Percentiles rank a stretch among this genome's conserved stretches.
These are phyloP conservation scores for Stichopus horrens DNA, from an alignment of 53 echinoderm and acorn worm genomes.

Conservation along the genomic window DNA sequence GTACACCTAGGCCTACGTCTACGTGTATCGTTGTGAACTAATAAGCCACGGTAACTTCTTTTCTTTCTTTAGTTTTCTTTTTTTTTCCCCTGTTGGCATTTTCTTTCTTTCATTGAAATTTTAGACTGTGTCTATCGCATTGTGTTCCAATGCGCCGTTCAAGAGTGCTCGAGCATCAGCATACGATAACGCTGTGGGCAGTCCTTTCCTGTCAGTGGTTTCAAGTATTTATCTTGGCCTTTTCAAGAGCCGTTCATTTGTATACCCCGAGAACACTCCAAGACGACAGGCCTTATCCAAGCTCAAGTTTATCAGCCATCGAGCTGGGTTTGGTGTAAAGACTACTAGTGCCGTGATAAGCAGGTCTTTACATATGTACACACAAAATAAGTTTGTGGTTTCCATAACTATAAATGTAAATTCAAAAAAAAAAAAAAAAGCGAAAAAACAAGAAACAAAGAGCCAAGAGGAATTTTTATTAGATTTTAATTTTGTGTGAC, in stretches of 20 bases:
- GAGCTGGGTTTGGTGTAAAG: too few relatives aligned
- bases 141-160: conserved; percentile 11
- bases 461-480: too few relatives aligned
- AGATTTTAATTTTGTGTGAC: too few relatives aligned
- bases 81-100: background rate
- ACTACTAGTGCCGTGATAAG: too few relatives aligned
- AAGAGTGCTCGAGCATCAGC: conserved; percentile 13
- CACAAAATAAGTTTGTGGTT: too few relatives aligned
- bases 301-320: background rate
- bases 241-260: conserved; percentile 29
- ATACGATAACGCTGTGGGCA: conserved; percentile 34
- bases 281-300: conserved; percentile 19
- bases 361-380: too few relatives aligned
- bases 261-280: conserved; percentile 18
- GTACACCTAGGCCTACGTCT: too few relatives aligned
- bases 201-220: conserved; percentile 11
- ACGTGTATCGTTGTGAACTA: too few relatives aligned
- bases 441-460: too few relatives aligned
- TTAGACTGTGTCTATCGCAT: background rate
- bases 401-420: too few relatives aligned
- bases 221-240: conserved; percentile 23
- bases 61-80: background rate
- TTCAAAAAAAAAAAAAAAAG: too few relatives aligned
- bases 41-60: too few relatives aligned
- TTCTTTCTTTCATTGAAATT: conserved; percentile 1